Evolutionary conservation across 2,113 vertebrate genomes (phyloP), one percentile per base, ranked within the genome.

Genomic region (Campylorhamphus procurvoides): DNA sequence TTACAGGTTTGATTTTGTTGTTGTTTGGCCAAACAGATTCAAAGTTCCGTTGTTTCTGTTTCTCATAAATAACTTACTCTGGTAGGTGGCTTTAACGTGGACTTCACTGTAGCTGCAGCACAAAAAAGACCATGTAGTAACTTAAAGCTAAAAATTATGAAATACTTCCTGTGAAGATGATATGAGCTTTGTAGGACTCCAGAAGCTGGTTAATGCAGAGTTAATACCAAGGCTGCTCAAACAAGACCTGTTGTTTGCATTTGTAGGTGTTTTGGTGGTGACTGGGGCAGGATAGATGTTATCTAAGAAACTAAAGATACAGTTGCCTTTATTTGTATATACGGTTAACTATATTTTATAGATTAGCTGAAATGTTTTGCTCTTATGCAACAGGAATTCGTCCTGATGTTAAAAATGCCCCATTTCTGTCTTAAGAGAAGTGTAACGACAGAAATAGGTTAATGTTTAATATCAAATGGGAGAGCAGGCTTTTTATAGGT

Each of bases 391-490:
- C 29, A 60, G 18, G 8, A 71, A 12, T 76, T 90, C 17, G 86
- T 90, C 27, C 33, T 46, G 44, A 44, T 87, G 22, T 44, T 87
- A 52, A 72, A 94, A 92, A n/a, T 75, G 67, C 53, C 46, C 39
- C 0, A 29, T 64, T 86, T 85, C 71, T 90, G 52, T 60, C 17
- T 19, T 56, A 60, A 27, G 17, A n/a, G n/a, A 37, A 67, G 20
- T 63, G 75, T 24, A 81, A n/a, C 12, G 49, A 7, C 66, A 69
- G 58, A 86, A 62, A 73, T 5, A 1, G 19, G 20, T 60, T 83
- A 62, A 47, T 33, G 28, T 64, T 87, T 85, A 37, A 2, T 44
- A 35, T 52, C 4, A n/a, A 13, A 24, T 7, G 3, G 17, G 13
- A 13, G 4, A 1, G 29, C 12, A 10, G 7, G 8, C 9, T 55